Percentiles rank a stretch among this genome's conserved stretches.
Conservation (phyloP, 2,888 invertebrate genomes). For the Galeruca laticollis region DNA sequence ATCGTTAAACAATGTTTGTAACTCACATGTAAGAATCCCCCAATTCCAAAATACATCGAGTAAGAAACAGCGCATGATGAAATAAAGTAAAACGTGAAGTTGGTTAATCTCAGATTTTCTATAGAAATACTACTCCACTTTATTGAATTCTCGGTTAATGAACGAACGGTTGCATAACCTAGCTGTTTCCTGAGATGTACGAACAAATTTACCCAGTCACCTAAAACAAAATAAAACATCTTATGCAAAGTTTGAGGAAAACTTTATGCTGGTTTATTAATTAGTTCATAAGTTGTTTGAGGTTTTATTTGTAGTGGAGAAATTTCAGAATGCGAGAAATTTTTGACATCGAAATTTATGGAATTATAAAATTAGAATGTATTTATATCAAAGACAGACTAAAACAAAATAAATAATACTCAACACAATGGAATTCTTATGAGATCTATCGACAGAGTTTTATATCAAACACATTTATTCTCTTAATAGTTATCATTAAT, state of each 20-base stretch:
- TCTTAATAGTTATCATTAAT: too few relatives aligned
- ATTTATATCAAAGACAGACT: too few relatives aligned
- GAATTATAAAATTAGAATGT: too few relatives aligned
- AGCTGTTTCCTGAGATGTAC: constrained; percentile 73
- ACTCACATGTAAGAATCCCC: constrained; percentile 79
- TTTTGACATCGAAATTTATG: too few relatives aligned
- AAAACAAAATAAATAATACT: too few relatives aligned
- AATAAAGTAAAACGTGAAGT: constrained; percentile 68
- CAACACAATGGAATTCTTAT: too few relatives aligned
- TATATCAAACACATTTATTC: too few relatives aligned
- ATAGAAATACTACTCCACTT: constrained; percentile 62
- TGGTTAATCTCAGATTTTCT: constrained; percentile 70
- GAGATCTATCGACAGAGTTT: too few relatives aligned
- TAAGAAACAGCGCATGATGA: constrained; percentile 70
- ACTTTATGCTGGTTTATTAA: background rate
- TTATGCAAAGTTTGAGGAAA: background rate
- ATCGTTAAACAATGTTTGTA: too few relatives aligned
- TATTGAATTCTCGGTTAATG: constrained; percentile 49
- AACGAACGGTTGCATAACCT: constrained; percentile 56
- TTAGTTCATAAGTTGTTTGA: background rate
- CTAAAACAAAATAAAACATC: constrained; percentile 63
- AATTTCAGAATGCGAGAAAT: too few relatives aligned
- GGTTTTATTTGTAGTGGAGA: background rate
- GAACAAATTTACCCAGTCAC: constrained; percentile 77
- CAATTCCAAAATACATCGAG: constrained; percentile 73